These are phyloP conservation scores for Gambelia wislizenii DNA, from an alignment of 2,797 vertebrate species.

Conservation along the genomic window DNA sequence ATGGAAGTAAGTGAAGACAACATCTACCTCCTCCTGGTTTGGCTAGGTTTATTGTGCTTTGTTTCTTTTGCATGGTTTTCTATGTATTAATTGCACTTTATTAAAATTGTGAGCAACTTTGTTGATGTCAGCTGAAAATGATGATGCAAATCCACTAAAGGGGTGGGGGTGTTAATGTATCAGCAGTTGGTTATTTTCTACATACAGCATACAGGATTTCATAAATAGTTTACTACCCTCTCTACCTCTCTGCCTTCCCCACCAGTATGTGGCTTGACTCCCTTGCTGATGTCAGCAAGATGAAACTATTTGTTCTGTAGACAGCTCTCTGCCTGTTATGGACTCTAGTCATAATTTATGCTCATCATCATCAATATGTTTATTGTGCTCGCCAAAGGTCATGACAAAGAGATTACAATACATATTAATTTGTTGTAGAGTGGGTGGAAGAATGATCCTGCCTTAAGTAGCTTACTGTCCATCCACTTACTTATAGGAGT, in stretches of 20 bases:
- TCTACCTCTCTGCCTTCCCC: background rate
- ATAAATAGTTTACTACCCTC: background rate
- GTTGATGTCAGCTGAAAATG: background rate
- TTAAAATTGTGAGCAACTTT: background rate
- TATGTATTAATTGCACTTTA: background rate
- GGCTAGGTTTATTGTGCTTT: background rate
- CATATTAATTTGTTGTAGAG: background rate
- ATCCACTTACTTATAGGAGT: background rate
- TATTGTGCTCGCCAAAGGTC: too few relatives aligned
- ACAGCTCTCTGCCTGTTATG: background rate
- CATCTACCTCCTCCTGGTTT: background rate
- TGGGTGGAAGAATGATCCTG: background rate
- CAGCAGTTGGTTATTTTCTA: background rate
- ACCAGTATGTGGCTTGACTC: background rate
- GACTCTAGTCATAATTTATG: background rate
- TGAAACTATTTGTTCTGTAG: background rate
- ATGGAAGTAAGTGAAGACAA: background rate
- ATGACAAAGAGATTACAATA: too few relatives aligned
- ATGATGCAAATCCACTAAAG: background rate
- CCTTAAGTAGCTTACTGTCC: background rate
- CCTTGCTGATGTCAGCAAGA: background rate
- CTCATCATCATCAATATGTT: too few relatives aligned
- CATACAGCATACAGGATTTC: background rate
- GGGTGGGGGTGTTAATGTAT: background rate
- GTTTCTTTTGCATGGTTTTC: background rate